A percentile compares a stretch with the other conserved stretches of the same genome.
Evolutionary conservation across 1,140 invertebrate species (phyloP).

Genomic region (Drosophila malerkotliana): DNA sequence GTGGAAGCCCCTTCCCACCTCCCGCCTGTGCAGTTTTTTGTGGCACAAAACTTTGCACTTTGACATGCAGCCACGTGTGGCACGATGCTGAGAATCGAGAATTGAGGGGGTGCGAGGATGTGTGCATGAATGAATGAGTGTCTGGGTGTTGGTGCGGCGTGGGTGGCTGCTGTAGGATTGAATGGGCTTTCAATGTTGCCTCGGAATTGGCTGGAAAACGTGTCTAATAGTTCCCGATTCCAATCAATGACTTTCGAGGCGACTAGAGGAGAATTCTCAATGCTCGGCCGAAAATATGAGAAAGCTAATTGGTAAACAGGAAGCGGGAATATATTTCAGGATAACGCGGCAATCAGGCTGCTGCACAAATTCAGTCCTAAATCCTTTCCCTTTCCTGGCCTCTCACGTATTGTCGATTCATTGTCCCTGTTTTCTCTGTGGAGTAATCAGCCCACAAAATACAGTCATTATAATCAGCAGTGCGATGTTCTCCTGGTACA

Average conservation of each 20-base stretch:
- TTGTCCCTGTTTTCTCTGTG: slow-evolving; percentile 26
- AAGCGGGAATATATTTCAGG: neutral
- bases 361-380: neutral
- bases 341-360: neutral
- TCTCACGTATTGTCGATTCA: slow-evolving; percentile 22
- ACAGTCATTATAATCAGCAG: slow-evolving; percentile 53
- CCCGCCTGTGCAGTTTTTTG: slow-evolving; percentile 31
- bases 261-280: slow-evolving; percentile 5
- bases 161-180: slow-evolving; percentile 25
- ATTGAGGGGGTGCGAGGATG: slow-evolving; percentile 15
- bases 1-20: neutral
- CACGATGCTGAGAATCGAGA: slow-evolving; percentile 28
- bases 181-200: slow-evolving; percentile 55
- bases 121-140: slow-evolving; percentile 14
- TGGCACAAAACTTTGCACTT: slow-evolving; percentile 75
- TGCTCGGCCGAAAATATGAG: neutral
- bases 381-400: neutral
- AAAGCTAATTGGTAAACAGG: neutral
- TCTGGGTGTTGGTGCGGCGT: slow-evolving; percentile 26
- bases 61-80: slow-evolving; percentile 76
- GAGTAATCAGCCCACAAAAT: slow-evolving; percentile 57
- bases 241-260: slow-evolving; percentile 19
- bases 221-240: slow-evolving; percentile 42
- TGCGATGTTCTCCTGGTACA: slow-evolving; percentile 12
- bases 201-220: slow-evolving; percentile 40